A percentile compares a stretch with the other conserved stretches of the same genome.
phyloP scores from a whole-genome alignment of 1,140 invertebrate species.

The Plodia interpunctella region DNA sequence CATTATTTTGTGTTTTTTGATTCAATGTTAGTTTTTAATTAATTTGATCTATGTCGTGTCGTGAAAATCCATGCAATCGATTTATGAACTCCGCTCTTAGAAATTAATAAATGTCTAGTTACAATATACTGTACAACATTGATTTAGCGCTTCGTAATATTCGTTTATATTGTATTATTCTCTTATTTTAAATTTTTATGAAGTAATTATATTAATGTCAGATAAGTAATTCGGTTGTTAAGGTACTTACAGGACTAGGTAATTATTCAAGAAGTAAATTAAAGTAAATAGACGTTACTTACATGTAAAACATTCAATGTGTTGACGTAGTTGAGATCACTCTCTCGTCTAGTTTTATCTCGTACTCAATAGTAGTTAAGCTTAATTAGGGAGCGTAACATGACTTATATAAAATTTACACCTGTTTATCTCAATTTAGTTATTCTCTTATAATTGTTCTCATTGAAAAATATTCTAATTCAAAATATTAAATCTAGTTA shows the following conservation, averaged over 20 bases:
- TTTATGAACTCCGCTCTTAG: neutral
- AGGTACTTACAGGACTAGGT: constrained; percentile 50
- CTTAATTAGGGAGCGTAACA: constrained; percentile 33
- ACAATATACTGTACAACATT: neutral
- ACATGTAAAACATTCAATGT: constrained; percentile 30
- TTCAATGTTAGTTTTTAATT: constrained; percentile 23
- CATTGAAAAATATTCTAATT: constrained; percentile 20
- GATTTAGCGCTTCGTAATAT: neutral
- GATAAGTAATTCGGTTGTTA: constrained; percentile 42
- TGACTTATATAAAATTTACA: constrained; percentile 22
- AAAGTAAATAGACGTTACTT: constrained; percentile 23
- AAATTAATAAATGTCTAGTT: neutral
- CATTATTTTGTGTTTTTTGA: constrained; percentile 30
- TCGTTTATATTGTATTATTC: constrained; percentile 1
- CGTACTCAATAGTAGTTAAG: neutral
- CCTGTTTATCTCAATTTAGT: neutral
- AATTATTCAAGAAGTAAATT: constrained; percentile 35
- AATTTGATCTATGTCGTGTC: constrained; percentile 38
- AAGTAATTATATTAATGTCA: constrained; percentile 29
- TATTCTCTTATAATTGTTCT: neutral
- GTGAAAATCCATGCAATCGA: constrained; percentile 16
- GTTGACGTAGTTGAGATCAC: neutral
- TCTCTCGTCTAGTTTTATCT: neutral
- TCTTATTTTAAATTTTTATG: constrained; percentile 16
- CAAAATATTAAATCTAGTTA: constrained; percentile 28